A percentile compares a stretch with the other conserved stretches of the same genome.
Evolutionary conservation across 2,888 invertebrate genomes (phyloP).

Genomic region (Agrilus cyanescens): DNA sequence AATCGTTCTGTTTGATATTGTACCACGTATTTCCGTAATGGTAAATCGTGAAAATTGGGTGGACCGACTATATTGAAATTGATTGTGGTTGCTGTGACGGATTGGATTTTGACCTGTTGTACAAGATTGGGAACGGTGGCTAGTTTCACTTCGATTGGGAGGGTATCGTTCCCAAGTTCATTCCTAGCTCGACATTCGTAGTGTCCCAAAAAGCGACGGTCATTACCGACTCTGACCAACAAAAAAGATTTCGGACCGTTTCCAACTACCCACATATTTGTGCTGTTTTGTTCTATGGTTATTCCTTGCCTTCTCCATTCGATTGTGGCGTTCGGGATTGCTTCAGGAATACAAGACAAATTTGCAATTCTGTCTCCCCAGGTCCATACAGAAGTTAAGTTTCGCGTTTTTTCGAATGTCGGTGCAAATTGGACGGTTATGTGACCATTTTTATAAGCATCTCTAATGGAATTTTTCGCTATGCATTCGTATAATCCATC

Average conservation of each 20-base stretch:
- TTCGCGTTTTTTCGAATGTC: slow-evolving; percentile 59
- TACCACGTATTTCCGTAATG: slow-evolving; percentile 58
- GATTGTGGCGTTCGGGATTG: slow-evolving; percentile 84
- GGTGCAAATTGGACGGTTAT: slow-evolving; percentile 74
- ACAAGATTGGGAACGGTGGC: slow-evolving; percentile 60
- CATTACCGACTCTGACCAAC: slow-evolving; percentile 52
- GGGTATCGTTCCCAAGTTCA: slow-evolving; percentile 53
- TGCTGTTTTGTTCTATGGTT: slow-evolving; percentile 31
- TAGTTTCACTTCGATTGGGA: slow-evolving; percentile 59
- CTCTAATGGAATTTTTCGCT: slow-evolving; percentile 64
- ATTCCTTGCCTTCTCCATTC: slow-evolving; percentile 55
- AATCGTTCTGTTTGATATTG: slow-evolving; percentile 62
- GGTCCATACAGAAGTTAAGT: slow-evolving; percentile 61
- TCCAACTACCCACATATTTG: slow-evolving; percentile 48
- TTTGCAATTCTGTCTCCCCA: slow-evolving; percentile 76
- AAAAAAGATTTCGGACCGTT: slow-evolving; percentile 62
- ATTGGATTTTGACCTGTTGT: slow-evolving; percentile 51
- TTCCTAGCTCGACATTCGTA: slow-evolving; percentile 80
- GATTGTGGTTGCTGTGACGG: slow-evolving; percentile 73
- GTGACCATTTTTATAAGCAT: slow-evolving; percentile 65
- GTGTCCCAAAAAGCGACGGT: slow-evolving; percentile 52
- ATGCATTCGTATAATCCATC: slow-evolving; percentile 85
- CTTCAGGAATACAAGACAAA: slow-evolving; percentile 75
- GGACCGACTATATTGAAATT: slow-evolving; percentile 70
- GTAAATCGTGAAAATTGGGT: slow-evolving; percentile 60